phyloP scores from a whole-genome alignment of 2,888 invertebrate species.

The Caenorhabditis sp. region DNA sequence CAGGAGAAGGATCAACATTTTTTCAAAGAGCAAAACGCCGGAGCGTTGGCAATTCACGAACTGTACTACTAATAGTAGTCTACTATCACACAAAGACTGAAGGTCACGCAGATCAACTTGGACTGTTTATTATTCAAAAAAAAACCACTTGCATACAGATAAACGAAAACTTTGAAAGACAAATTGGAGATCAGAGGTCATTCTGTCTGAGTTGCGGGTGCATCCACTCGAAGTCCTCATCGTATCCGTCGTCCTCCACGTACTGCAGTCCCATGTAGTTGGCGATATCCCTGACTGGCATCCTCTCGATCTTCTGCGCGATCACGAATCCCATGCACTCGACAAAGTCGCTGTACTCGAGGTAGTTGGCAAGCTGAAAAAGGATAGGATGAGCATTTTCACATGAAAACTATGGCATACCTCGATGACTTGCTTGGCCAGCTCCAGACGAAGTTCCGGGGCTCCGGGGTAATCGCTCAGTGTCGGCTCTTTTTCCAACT shows the following conservation, averaged over 20 bases:
- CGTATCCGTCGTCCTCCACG: background rate
- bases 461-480: background rate
- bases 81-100: no score
- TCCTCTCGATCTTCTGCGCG: constrained; percentile 7
- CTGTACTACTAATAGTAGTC: no score
- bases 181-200: background rate
- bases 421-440: background rate
- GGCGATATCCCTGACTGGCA: background rate
- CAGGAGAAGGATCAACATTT: no score
- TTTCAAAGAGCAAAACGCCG: no score
- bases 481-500: background rate
- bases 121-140: no score
- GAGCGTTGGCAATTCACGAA: no score
- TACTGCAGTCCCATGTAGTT: background rate
- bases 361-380: constrained; percentile 13
- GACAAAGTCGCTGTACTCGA: constrained; percentile 3
- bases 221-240: constrained; percentile 11
- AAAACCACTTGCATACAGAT: no score
- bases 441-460: no score
- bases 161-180: no score
- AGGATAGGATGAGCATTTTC: constrained; percentile 18
- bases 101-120: no score
- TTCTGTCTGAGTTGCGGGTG: constrained; percentile 15
- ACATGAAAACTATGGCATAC: background rate
- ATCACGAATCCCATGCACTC: constrained; percentile 5